Conservation (phyloP, 2,113 vertebrate species). For the Acanthochromis polyacanthus region DNA sequence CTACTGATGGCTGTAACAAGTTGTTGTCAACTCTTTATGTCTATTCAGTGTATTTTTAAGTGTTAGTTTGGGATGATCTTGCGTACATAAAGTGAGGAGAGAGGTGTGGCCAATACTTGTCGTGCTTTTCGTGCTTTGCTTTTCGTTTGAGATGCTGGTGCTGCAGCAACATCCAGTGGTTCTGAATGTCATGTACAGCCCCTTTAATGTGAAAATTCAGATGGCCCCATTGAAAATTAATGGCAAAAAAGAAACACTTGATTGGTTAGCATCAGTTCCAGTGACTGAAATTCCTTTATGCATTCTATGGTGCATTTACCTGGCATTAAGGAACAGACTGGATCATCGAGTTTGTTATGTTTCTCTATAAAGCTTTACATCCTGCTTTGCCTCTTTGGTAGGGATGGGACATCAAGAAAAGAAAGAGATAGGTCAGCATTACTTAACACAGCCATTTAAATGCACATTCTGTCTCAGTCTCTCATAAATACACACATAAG, state of each 20-base stretch:
- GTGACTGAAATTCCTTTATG: slow-evolving; percentile 4
- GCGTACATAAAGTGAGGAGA: no score
- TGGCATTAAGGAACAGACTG: slow-evolving; percentile 29
- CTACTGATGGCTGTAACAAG: no score
- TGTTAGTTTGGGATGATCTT: no score
- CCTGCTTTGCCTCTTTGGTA: slow-evolving; percentile 51
- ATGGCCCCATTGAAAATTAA: slow-evolving; percentile 4
- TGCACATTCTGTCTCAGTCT: slow-evolving; percentile 59
- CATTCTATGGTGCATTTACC: slow-evolving; percentile 1
- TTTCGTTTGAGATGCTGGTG: no score
- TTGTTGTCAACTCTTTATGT: no score
- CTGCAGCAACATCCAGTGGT: no score
- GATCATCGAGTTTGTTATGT: slow-evolving; percentile 35
- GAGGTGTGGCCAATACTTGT: no score
- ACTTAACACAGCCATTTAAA: slow-evolving; percentile 76
- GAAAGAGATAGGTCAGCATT: slow-evolving; percentile 76
- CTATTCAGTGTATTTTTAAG: no score
- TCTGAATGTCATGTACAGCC: no score
- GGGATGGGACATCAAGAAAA: slow-evolving; percentile 51
- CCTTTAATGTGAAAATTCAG: not conserved
- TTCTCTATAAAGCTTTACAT: slow-evolving; percentile 54
- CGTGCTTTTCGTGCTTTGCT: no score
- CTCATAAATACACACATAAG: slow-evolving; percentile 60
- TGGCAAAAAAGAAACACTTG: not conserved
- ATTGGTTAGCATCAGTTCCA: slow-evolving; percentile 7